A percentile compares a stretch with the other conserved stretches of the same genome.
Evolutionary conservation across 1,140 invertebrate species (phyloP).

Genomic region (Panonychus citri): DNA sequence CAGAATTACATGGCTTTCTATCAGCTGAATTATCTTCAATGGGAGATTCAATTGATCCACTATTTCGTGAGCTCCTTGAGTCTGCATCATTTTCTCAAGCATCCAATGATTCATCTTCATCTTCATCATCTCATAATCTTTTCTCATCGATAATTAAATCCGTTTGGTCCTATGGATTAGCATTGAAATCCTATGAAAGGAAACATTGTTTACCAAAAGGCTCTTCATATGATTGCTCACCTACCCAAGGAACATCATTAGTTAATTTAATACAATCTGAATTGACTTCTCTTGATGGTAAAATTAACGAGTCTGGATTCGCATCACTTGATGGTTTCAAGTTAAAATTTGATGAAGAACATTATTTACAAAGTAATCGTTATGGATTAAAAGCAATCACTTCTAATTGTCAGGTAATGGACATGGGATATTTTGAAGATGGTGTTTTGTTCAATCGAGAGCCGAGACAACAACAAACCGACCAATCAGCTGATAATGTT

Average conservation of each 20-base stretch:
- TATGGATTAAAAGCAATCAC: conserved; percentile 10
- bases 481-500: too few species aligned
- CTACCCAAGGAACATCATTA: conserved; percentile 4
- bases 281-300: neutral
- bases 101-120: neutral
- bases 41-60: neutral
- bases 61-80: neutral
- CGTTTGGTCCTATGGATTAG: conserved; percentile 10
- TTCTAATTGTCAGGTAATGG: conserved; percentile 10
- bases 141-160: conserved; percentile 11
- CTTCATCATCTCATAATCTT: neutral
- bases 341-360: conserved; percentile 8
- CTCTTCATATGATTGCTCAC: conserved; percentile 5
- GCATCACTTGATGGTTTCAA: conserved; percentile 3
- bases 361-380: conserved; percentile 2
- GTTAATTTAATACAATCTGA: conserved; percentile 6
- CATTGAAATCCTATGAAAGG: conserved; percentile 7
- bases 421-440: conserved; percentile 11
- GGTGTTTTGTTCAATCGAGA: neutral
- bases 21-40: neutral
- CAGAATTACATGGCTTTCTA: neutral
- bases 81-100: neutral
- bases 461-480: neutral
- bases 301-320: neutral
- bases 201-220: conserved; percentile 2